Percentiles rank a stretch among this genome's conserved stretches.
These are phyloP conservation scores for Pholis gunnellus DNA, from an alignment of 2,113 vertebrate genomes.

Conservation along the genomic window DNA sequence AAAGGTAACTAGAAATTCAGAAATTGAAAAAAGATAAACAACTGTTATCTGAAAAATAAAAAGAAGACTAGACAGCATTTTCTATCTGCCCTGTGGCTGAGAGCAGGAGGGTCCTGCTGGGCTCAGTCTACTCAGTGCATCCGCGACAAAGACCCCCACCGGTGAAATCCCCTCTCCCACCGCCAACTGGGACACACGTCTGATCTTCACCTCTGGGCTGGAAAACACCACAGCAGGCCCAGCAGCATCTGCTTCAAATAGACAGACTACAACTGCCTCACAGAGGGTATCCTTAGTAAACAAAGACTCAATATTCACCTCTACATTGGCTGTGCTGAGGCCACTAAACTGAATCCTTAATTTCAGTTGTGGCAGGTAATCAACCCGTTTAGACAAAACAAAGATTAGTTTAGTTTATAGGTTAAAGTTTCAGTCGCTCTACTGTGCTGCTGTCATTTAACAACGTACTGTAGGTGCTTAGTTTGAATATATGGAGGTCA, in stretches of 20 bases:
- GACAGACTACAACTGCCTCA: not conserved
- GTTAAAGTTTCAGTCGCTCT: not conserved
- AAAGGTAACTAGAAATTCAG: not conserved
- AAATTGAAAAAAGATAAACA: conserved; percentile 9
- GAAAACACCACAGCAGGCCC: conserved; percentile 18
- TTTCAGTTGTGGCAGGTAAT: not conserved
- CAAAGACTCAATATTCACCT: not conserved
- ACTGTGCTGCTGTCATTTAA: conserved; percentile 6
- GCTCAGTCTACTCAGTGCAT: conserved; percentile 35
- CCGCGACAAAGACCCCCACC: conserved; percentile 55
- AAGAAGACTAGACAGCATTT: not conserved
- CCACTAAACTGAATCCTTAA: not conserved
- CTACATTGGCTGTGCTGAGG: not conserved
- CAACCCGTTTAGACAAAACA: not conserved
- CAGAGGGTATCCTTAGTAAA: not conserved
- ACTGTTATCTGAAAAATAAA: not conserved
- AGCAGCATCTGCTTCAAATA: conserved; percentile 29
- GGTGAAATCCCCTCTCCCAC: conserved; percentile 52
- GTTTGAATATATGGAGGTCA: conserved; percentile 9
- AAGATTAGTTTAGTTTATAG: not conserved
- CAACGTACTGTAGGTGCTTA: not conserved
- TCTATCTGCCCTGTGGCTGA: conserved; percentile 14
- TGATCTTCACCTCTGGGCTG: conserved; percentile 56
- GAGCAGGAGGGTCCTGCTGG: conserved; percentile 50
- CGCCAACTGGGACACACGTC: conserved; percentile 29